Evolutionary conservation across 2,113 vertebrate species (phyloP), one percentile per base, ranked within the genome.

Genomic region (Ophthalmotilapia sp.): DNA sequence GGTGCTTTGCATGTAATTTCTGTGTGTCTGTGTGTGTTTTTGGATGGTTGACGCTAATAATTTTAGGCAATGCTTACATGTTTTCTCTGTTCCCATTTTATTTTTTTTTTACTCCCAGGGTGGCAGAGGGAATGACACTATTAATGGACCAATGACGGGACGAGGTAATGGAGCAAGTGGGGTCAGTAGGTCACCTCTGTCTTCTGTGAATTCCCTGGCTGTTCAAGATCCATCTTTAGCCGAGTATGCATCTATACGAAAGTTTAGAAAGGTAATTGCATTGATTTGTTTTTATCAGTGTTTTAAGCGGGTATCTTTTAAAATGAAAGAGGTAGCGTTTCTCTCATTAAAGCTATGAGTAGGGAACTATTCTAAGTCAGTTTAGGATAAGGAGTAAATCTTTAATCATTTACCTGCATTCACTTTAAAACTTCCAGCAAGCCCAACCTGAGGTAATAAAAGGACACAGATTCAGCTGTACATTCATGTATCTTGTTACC

Each of bases 221-320:
- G 86, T 70, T 82, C 95, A 95, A 65, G 95, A 95, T 6, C 80
- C 88, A 12, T 86, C 90, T 15, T 91, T 56, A 45, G 93, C 94
- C 0, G 96, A 96, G 70, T 96, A 96, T 13, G 95, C 96, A n/a
- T 94, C 95, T 31, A 91, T 97, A 87, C 92, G 93, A 33, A 97
- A 97, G 93, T 95, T 95, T 87, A 91, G 89, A 89, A 96, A 96
- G 93, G 96, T 96, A 88, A 40, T 56, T 42, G 11, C 31, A 9
- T 29, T 6, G 7, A 40, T n/a, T 8, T 4, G 21, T 38, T 38
- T 70, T 29, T 9, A 45, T 77, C 7, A 54, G 5, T 47, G 5
- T 83, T 65, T 80, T 55, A 7, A 62, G 4, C 15, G n/a, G 9
- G 21, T 11, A 21, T 38, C n/a, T 45, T 51, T 47, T 54, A 58